Base-by-base conservation (phyloP, 2,888 invertebrate genomes). In the Parnassius mnemosyne region DNA sequence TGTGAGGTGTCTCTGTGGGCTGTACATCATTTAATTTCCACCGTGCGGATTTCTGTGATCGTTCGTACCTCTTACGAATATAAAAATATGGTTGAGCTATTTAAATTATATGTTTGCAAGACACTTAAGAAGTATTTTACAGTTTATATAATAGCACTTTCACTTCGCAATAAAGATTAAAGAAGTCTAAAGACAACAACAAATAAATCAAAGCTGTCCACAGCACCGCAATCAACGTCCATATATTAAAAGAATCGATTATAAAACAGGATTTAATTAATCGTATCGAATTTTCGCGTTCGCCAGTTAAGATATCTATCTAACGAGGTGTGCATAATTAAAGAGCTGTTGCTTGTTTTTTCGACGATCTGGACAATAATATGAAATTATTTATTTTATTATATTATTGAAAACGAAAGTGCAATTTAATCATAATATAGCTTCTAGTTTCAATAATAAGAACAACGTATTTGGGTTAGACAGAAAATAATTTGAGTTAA, bases 231-330 rank as follows among this genome's bases (percentile, higher is more conserved):
- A 83, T 78, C 80, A 80, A 70, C 76, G 79, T 61, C 76, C 80
- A 76, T 85, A 79, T 78, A 81, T 83, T 81, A 86, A 78, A 72
- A 69, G 72, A 84, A 80, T 81, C 84, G 85, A 87, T 87, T 85
- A 82, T 67, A 80, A 78, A 81, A 78, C 78, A 76, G 73, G 74
- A 74, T 80, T 77, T 79, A 81, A 83, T 84, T 80, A 83, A 85
- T 85, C 80, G 79, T 78, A 77, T 72, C 75, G 69, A 69, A 66
- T 72, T 77, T 80, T 69, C 69, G 71, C 64, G 67, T 71, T 68
- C 66, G 70, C 75, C 70, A 73, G 78, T 75, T 68, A 73, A 79
- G 81, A 84, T 84, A 72, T 73, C 65, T 79, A 84, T 85, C 84
- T 74, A 69, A 71, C 67, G 68, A 71, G 74, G 79, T 76, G n/a